Evolutionary conservation across 2,797 vertebrate species (phyloP).

Genomic region (Pangasius larnaudii): DNA sequence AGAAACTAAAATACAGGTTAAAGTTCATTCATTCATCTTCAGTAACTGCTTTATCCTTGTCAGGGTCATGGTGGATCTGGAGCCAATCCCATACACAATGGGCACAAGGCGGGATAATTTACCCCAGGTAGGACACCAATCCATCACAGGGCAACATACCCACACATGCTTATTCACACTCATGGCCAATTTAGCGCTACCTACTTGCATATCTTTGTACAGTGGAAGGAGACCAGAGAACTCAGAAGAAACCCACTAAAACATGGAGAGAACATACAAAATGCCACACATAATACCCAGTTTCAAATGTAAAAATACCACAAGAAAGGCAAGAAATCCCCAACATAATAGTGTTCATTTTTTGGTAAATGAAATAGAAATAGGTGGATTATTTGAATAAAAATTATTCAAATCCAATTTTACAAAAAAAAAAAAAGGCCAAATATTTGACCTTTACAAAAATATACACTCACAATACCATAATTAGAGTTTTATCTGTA

Average conservation of each 20-base stretch:
- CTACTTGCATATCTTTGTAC: not conserved
- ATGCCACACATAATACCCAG: not conserved
- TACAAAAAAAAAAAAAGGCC: not conserved
- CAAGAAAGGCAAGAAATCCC: not conserved
- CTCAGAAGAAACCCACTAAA: not conserved
- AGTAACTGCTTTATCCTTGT: not conserved
- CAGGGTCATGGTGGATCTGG: not conserved
- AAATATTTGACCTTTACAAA: not conserved
- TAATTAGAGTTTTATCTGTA: not conserved
- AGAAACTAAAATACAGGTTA: too few species aligned
- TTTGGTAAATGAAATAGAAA: not conserved
- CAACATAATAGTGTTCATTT: not conserved
- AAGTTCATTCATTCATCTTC: not conserved
- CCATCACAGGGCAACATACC: not conserved
- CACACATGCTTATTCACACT: not conserved
- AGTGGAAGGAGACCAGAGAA: not conserved
- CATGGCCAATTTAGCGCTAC: not conserved
- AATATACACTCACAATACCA: not conserved
- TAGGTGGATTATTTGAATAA: not conserved
- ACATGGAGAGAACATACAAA: not conserved
- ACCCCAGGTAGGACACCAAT: not conserved
- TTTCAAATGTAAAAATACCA: not conserved
- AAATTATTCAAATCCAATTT: not conserved
- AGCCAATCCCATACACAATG: not conserved
- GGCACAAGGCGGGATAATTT: not conserved